Percentiles rank a stretch among this genome's conserved stretches.
Evolutionary conservation across 2,888 invertebrate genomes (phyloP).

Genomic region (Coenonympha arcania): DNA sequence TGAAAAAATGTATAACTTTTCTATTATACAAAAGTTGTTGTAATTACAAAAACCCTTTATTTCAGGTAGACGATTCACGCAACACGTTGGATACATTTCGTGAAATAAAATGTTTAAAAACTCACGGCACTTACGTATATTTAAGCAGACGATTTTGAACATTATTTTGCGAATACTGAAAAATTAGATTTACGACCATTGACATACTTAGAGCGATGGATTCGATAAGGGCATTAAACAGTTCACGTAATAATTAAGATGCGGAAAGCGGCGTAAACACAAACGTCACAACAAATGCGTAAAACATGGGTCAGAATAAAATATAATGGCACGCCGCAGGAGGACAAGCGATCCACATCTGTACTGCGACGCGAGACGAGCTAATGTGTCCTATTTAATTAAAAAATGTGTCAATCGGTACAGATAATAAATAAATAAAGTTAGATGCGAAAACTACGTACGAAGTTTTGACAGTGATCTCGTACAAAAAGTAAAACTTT

Average conservation of each 20-base stretch:
- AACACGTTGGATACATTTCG: too few species aligned
- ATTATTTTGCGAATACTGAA: too few species aligned
- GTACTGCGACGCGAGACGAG: conserved; percentile 3
- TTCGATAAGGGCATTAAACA: conserved; percentile 5
- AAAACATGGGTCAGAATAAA: background rate
- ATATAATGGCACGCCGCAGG: conserved; percentile 3
- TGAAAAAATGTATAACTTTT: too few species aligned
- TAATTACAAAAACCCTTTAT: too few species aligned
- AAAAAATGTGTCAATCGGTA: background rate
- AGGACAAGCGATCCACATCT: conserved; percentile 12
- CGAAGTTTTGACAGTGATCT: background rate
- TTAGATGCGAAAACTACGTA: background rate
- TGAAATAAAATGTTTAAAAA: too few species aligned
- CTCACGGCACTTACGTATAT: too few species aligned
- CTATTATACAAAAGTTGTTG: too few species aligned
- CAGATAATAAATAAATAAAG: background rate
- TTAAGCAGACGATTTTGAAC: too few species aligned
- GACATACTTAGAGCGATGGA: background rate
- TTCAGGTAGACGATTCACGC: too few species aligned
- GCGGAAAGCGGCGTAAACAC: conserved; percentile 2
- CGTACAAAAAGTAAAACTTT: too few species aligned
- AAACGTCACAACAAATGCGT: conserved; percentile 5
- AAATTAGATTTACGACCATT: too few species aligned
- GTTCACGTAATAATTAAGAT: conserved; percentile 2
- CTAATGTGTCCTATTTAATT: background rate